Conservation (phyloP, 2,888 invertebrate species). For the Corythucha ciliata region DNA sequence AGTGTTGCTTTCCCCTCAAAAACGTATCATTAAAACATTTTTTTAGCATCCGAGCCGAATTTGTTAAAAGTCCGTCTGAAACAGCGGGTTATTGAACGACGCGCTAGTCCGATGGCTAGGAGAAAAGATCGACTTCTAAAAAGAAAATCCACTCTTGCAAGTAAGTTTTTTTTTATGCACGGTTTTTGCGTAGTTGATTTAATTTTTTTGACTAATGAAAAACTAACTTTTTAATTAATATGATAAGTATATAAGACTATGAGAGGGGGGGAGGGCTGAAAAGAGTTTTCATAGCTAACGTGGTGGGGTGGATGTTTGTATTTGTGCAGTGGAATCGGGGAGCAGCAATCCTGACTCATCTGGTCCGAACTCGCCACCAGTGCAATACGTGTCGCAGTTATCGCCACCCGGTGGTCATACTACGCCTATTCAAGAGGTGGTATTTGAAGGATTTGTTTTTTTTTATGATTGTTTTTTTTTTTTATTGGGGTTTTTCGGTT, state of each 20-base stretch:
- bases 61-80: slow-evolving; percentile 86
- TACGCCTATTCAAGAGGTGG: slow-evolving; percentile 63
- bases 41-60: slow-evolving; percentile 91
- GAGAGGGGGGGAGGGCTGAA: no score
- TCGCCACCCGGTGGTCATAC: slow-evolving; percentile 51
- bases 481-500: slow-evolving; percentile 31
- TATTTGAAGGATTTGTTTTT: no score
- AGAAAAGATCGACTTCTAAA: slow-evolving; percentile 70
- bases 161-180: slow-evolving; percentile 40
- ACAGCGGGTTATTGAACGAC: slow-evolving; percentile 89
- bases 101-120: slow-evolving; percentile 80
- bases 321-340: slow-evolving; percentile 40
- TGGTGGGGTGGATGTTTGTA: no score
- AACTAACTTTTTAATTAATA: slow-evolving; percentile 7
- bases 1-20: no score
- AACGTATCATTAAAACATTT: not conserved
- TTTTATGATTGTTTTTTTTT: slow-evolving; percentile 18
- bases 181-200: slow-evolving; percentile 35
- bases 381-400: slow-evolving; percentile 49
- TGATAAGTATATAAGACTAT: not conserved
- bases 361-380: slow-evolving; percentile 65
- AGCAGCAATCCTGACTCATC: slow-evolving; percentile 62
- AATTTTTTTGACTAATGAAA: slow-evolving; percentile 6
- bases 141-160: slow-evolving; percentile 53
- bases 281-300: no score